Evolutionary conservation across 1,140 invertebrate genomes (phyloP).

Genomic region (Pseudomyrmex cubaensis): DNA sequence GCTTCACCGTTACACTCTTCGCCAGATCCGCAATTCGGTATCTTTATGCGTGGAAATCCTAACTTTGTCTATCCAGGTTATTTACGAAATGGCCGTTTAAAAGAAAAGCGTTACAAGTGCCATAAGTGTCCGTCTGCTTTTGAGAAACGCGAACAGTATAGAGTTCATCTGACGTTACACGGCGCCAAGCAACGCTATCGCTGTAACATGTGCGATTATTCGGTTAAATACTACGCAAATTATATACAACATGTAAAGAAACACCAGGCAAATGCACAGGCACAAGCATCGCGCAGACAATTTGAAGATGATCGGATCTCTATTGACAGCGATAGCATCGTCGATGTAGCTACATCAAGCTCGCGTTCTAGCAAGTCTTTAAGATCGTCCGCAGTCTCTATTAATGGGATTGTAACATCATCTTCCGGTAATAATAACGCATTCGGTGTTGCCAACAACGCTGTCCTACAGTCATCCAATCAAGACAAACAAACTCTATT

Average conservation of each 20-base stretch:
- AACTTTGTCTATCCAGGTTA: conserved; percentile 92
- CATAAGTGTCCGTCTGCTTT: conserved; percentile 95
- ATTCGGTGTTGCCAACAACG: conserved; percentile 4
- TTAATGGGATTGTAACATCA: conserved; percentile 38
- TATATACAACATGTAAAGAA: conserved; percentile 92
- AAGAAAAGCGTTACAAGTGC: conserved; percentile 93
- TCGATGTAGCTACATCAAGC: conserved; percentile 27
- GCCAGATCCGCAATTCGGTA: conserved; percentile 89
- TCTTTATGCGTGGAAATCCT: conserved; percentile 90
- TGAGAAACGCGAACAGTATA: conserved; percentile 94
- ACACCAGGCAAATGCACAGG: conserved; percentile 90
- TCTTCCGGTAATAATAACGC: background rate
- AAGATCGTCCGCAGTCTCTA: conserved; percentile 74
- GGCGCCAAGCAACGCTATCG: conserved; percentile 93
- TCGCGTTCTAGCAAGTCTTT: conserved; percentile 83
- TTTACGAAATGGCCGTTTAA: conserved; percentile 90
- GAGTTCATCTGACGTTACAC: conserved; percentile 93
- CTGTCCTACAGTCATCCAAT: conserved; percentile 66
- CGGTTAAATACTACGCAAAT: conserved; percentile 94
- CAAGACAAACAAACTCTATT: conserved; percentile 83
- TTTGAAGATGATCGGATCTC: conserved; percentile 81
- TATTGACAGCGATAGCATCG: conserved; percentile 76
- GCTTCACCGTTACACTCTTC: conserved; percentile 76
- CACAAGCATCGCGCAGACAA: conserved; percentile 86
- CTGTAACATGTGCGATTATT: conserved; percentile 95